Evolutionary conservation across 1,140 invertebrate species (phyloP).

Genomic region (Eurosta solidaginis): DNA sequence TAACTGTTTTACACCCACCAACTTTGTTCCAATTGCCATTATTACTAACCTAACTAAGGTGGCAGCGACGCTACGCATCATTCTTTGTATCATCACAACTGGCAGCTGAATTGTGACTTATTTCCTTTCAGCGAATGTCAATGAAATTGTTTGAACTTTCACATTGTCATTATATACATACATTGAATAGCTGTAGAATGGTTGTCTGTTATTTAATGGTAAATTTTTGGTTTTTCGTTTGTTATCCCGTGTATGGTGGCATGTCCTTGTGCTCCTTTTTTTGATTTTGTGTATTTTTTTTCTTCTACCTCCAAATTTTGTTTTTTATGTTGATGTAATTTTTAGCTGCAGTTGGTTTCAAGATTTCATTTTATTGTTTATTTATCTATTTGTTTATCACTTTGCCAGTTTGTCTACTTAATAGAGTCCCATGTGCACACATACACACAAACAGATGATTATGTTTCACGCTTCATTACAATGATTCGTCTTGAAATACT

Average conservation of each 20-base stretch:
- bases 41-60: background rate
- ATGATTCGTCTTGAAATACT: constrained; percentile 45
- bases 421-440: constrained; percentile 32
- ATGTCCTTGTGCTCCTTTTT: too few species aligned
- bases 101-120: background rate
- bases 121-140: constrained; percentile 23
- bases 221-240: background rate
- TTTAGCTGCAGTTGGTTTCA: background rate
- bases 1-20: background rate
- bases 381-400: constrained; percentile 28
- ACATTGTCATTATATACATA: too few species aligned
- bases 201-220: background rate
- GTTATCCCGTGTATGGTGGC: background rate
- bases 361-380: constrained; percentile 13
- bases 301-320: background rate
- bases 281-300: background rate
- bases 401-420: constrained; percentile 2
- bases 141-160: background rate
- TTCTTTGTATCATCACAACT: background rate
- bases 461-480: constrained; percentile 58
- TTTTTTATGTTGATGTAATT: background rate
- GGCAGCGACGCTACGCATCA: background rate
- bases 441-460: constrained; percentile 46
- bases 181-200: background rate
- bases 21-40: background rate